Conservation (phyloP, 2,888 invertebrate species). For the Gastrophysa polygoni region DNA sequence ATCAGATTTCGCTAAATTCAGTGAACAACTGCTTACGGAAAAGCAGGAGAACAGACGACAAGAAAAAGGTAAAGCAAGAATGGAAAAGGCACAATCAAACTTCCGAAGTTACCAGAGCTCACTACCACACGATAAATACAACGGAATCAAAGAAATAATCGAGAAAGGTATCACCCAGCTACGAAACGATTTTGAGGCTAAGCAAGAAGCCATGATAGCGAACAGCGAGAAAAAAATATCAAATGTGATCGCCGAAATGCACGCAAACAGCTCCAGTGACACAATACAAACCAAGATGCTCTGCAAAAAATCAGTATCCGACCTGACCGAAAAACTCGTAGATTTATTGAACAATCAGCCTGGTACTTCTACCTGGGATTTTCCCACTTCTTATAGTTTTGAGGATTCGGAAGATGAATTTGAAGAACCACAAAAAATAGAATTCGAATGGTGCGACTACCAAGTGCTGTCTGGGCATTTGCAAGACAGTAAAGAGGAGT, state of each 20-base stretch:
- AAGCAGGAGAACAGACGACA: background rate
- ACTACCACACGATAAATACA: background rate
- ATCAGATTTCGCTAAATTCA: conserved; percentile 2
- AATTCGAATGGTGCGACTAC: conserved; percentile 14
- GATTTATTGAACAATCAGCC: conserved; percentile 2
- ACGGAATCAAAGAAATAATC: conserved; percentile 15
- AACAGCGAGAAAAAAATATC: conserved; percentile 7
- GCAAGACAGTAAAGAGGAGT: conserved; percentile 16
- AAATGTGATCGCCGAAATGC: conserved; percentile 18
- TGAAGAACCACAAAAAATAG: background rate
- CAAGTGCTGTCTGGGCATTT: conserved; percentile 20
- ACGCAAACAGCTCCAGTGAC: background rate
- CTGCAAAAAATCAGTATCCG: conserved; percentile 13
- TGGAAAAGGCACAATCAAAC: background rate
- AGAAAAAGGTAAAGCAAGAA: background rate
- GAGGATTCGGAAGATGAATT: background rate
- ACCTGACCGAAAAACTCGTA: conserved; percentile 14
- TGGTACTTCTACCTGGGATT: background rate
- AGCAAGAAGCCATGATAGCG: background rate
- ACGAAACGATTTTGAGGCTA: conserved; percentile 11
- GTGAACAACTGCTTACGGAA: background rate
- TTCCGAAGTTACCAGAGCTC: background rate
- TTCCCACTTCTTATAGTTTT: background rate
- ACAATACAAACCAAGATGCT: conserved; percentile 9
- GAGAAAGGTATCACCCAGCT: conserved; percentile 12